Evolutionary conservation across 1,140 invertebrate genomes (phyloP).

Genomic region (Bathynomus jamesi): DNA sequence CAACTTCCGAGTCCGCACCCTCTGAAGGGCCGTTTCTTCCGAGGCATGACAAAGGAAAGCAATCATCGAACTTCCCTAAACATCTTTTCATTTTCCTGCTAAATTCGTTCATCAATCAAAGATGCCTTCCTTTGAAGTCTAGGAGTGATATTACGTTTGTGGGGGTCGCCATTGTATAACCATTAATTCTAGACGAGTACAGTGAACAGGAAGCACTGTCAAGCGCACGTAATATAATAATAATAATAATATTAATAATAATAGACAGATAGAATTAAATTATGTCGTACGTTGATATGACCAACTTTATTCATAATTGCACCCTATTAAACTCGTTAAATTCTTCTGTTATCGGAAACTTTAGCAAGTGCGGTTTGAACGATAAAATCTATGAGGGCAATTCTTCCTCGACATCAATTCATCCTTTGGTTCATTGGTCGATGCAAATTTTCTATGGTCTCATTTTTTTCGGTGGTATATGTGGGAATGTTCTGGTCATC

Average conservation of each 20-base stretch:
- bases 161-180: too few species aligned
- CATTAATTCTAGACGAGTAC: too few species aligned
- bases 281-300: background rate
- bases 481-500: conserved; percentile 89
- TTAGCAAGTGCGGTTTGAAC: background rate
- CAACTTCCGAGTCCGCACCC: too few species aligned
- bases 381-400: background rate
- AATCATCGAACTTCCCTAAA: too few species aligned
- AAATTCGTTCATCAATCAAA: too few species aligned
- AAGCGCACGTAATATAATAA: too few species aligned
- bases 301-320: background rate
- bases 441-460: conserved; percentile 42
- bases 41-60: too few species aligned
- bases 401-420: background rate
- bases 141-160: too few species aligned
- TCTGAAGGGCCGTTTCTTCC: too few species aligned
- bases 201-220: too few species aligned
- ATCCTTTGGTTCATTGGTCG: background rate
- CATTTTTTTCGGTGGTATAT: conserved; percentile 76
- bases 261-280: background rate
- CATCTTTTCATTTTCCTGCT: too few species aligned
- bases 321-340: background rate
- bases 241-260: conserved; percentile 1
- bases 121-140: too few species aligned
- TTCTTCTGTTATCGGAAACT: background rate